Conservation (phyloP, 1,140 invertebrate species). For the Stegodyphus dumicola region DNA sequence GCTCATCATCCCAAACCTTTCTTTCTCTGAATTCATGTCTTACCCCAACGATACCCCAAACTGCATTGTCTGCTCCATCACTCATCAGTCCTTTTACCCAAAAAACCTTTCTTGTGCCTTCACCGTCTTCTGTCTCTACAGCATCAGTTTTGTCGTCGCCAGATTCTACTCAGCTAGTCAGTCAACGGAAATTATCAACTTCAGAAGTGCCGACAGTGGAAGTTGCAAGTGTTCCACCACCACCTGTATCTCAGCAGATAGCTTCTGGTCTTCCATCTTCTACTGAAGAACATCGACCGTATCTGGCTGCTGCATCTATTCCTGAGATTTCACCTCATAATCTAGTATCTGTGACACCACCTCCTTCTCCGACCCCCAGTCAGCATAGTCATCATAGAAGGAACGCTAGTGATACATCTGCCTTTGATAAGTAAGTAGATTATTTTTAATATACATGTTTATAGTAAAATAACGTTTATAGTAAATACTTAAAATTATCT, state of each 20-base stretch:
- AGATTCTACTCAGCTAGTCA: conserved; percentile 23
- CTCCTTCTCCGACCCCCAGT: conserved; percentile 71
- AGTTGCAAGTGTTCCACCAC: conserved; percentile 36
- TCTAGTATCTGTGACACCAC: conserved; percentile 70
- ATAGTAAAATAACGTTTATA: too few relatives aligned
- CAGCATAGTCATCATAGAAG: conserved; percentile 74
- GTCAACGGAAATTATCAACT: conserved; percentile 16
- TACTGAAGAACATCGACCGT: conserved; percentile 3
- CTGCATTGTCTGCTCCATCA: conserved; percentile 57
- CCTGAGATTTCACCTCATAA: conserved; percentile 52
- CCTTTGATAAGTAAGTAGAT: conserved; percentile 80
- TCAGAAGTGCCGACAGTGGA: conserved; percentile 57
- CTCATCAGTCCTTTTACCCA: conserved; percentile 60
- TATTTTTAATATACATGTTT: neutral
- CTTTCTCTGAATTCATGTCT: conserved; percentile 52
- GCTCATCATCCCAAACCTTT: conserved; percentile 52
- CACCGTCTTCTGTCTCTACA: conserved; percentile 60
- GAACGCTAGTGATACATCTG: conserved; percentile 88
- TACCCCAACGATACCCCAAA: conserved; percentile 55
- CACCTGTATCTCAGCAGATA: conserved; percentile 50
- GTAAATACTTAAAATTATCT: too few relatives aligned
- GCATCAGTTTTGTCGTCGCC: conserved; percentile 58
- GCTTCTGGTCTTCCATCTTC: too few relatives aligned
- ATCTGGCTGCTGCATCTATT: conserved; percentile 51
- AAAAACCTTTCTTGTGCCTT: conserved; percentile 49